Evolutionary conservation across 2,888 invertebrate species (phyloP).

Genomic region (Eilema sororculum): DNA sequence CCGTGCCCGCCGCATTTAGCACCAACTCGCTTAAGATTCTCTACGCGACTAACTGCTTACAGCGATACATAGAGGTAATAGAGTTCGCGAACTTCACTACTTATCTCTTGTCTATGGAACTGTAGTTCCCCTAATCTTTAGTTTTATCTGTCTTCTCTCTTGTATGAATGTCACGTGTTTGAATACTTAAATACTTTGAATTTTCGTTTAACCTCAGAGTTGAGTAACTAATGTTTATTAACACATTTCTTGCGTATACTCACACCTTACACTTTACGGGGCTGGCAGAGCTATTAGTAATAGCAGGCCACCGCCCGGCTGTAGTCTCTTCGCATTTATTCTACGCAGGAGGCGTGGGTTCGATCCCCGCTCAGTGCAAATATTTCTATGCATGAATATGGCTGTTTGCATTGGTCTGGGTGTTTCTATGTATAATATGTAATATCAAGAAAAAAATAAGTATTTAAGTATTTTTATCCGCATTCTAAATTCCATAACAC

Average conservation of each 20-base stretch:
- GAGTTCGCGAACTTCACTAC: conserved; percentile 43
- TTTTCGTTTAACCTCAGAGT: neutral
- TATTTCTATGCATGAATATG: too few species aligned
- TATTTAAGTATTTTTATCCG: too few species aligned
- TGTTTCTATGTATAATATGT: too few species aligned
- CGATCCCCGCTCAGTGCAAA: too few species aligned
- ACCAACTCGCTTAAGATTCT: conserved; percentile 41
- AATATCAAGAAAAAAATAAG: too few species aligned
- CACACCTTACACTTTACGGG: neutral
- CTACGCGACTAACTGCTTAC: conserved; percentile 24
- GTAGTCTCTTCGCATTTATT: too few species aligned
- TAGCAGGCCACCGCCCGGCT: too few species aligned
- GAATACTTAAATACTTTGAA: neutral
- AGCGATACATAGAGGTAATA: conserved; percentile 51
- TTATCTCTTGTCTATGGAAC: conserved; percentile 25
- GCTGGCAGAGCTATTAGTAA: neutral
- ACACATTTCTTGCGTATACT: neutral
- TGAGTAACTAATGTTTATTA: neutral
- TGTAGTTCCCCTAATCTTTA: conserved; percentile 10
- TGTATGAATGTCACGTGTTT: neutral
- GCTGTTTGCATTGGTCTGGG: too few species aligned
- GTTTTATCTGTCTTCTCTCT: conserved; percentile 5
- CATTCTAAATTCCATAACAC: too few species aligned
- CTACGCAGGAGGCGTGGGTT: too few species aligned
- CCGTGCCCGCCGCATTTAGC: conserved; percentile 22